phyloP scores from a whole-genome alignment of 2,888 invertebrate species.

The Agonopterix heracliana region DNA sequence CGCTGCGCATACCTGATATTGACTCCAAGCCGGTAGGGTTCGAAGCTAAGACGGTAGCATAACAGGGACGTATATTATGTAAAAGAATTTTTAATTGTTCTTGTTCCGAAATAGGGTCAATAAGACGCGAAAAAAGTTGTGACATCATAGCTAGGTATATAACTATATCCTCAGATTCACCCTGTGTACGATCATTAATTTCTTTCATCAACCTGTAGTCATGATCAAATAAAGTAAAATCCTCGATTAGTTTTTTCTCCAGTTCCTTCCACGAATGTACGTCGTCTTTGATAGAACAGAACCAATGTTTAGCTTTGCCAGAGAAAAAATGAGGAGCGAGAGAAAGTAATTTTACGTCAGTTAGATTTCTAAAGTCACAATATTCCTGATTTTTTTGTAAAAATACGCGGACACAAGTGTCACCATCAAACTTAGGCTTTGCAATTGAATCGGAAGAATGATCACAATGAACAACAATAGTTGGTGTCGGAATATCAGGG shows the following conservation, averaged over 20 bases:
- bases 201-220: constrained; percentile 9
- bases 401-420: constrained; percentile 9
- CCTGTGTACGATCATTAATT: constrained; percentile 4
- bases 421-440: constrained; percentile 9
- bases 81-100: constrained; percentile 13
- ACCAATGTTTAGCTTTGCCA: constrained; percentile 7
- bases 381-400: constrained; percentile 7
- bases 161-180: constrained; percentile 2
- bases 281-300: not conserved
- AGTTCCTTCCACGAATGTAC: not conserved
- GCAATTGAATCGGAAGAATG: too few relatives aligned
- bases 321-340: constrained; percentile 4
- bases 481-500: too few relatives aligned
- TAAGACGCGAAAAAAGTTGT: constrained; percentile 14
- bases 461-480: too few relatives aligned
- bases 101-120: constrained; percentile 4
- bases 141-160: constrained; percentile 11
- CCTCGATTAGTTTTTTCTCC: not conserved
- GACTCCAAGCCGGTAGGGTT: not conserved
- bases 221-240: constrained; percentile 10
- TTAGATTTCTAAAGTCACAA: not conserved
- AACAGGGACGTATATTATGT: constrained; percentile 13
- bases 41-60: not conserved
- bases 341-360: constrained; percentile 4
- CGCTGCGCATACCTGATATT: not conserved